Evolutionary conservation across 1,140 invertebrate genomes (phyloP).

Genomic region (Ips nitidus): DNA sequence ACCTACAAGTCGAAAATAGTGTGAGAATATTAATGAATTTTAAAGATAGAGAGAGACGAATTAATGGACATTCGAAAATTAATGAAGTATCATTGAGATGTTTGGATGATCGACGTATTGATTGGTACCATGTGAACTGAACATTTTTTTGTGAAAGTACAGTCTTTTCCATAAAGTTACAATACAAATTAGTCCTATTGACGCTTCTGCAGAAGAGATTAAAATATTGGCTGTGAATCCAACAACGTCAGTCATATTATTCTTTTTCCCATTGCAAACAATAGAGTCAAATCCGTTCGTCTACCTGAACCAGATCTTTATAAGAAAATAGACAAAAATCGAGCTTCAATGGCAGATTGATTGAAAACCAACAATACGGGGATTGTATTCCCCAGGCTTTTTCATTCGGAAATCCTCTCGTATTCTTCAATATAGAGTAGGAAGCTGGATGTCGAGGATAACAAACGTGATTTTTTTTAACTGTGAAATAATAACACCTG

Average conservation of each 20-base stretch:
- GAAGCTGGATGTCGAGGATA: constrained; percentile 18
- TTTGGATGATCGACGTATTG: constrained; percentile 5
- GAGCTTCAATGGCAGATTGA: constrained; percentile 29
- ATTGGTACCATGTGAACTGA: neutral
- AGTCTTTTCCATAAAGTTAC: too few relatives aligned
- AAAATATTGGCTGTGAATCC: too few relatives aligned
- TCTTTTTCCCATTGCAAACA: constrained; percentile 27
- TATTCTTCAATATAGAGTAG: constrained; percentile 27
- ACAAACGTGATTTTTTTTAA: neutral
- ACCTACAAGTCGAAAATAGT: constrained; percentile 29
- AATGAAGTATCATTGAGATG: constrained; percentile 19
- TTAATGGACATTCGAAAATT: constrained; percentile 14
- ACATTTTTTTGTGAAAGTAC: too few relatives aligned
- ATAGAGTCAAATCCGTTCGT: constrained; percentile 19
- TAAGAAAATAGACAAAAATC: constrained; percentile 35
- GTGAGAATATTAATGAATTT: constrained; percentile 33
- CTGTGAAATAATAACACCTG: constrained; percentile 30
- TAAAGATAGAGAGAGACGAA: constrained; percentile 15
- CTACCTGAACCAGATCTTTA: constrained; percentile 30
- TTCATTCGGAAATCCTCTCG: constrained; percentile 23
- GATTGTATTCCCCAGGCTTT: constrained; percentile 18
- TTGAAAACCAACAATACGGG: constrained; percentile 34
- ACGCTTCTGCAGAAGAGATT: too few relatives aligned
- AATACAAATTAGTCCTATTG: too few relatives aligned
- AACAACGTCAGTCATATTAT: neutral